phyloP scores from a whole-genome alignment of 2,888 invertebrate species.

The Tiphia femorata region DNA sequence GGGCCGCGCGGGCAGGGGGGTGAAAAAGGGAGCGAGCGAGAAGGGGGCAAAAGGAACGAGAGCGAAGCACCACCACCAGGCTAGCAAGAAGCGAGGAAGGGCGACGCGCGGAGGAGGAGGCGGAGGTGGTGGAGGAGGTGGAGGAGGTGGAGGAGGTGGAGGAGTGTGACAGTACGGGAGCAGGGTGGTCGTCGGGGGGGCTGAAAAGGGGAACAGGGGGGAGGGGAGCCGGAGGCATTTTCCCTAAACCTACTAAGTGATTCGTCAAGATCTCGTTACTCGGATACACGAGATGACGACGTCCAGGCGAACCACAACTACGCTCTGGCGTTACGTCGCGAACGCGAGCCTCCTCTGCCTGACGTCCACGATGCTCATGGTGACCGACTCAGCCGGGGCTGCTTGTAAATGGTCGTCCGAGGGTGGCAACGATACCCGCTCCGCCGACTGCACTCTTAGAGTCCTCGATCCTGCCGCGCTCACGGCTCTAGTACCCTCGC shows the following conservation, averaged over 20 bases:
- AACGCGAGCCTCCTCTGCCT: conserved; percentile 31
- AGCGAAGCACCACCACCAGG: background rate
- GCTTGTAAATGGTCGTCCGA: conserved; percentile 71
- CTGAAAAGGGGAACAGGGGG: too few species aligned
- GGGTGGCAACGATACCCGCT: conserved; percentile 71
- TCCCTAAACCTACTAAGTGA: too few species aligned
- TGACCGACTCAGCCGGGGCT: conserved; percentile 51
- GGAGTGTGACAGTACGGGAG: too few species aligned
- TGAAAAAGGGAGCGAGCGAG: conserved; percentile 11
- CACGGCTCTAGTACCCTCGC: conserved; percentile 70
- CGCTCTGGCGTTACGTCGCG: conserved; percentile 3
- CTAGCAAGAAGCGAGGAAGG: background rate
- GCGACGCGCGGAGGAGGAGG: background rate
- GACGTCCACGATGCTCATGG: conserved; percentile 20
- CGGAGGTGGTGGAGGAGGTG: background rate
- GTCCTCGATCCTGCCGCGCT: conserved; percentile 69
- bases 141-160: background rate
- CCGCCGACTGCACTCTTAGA: conserved; percentile 72
- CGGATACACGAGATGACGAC: conserved; percentile 14
- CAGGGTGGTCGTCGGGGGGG: too few species aligned
- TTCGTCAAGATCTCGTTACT: conserved; percentile 23
- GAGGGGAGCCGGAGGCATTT: too few species aligned
- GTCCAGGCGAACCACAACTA: background rate
- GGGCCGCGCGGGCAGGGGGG: background rate
- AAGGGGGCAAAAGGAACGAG: too few species aligned